These are phyloP conservation scores for Phocoena sinus DNA, from an alignment of 2,113 vertebrate species.

Conservation along the genomic window DNA sequence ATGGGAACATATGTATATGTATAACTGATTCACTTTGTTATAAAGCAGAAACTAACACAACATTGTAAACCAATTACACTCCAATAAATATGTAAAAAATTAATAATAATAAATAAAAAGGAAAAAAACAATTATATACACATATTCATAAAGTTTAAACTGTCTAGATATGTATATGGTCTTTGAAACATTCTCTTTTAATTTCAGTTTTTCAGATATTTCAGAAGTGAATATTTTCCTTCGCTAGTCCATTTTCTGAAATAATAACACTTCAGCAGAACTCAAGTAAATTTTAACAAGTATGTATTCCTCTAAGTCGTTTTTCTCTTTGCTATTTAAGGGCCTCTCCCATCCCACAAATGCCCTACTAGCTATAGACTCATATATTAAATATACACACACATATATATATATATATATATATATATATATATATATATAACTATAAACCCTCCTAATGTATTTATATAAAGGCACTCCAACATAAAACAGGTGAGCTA, in stretches of 20 bases:
- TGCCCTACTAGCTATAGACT: background rate
- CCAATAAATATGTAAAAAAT: too few species aligned
- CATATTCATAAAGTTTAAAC: background rate
- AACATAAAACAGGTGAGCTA: slow-evolving; percentile 13
- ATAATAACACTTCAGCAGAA: background rate
- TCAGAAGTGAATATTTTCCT: slow-evolving; percentile 22
- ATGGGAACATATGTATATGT: too few species aligned
- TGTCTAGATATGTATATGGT: background rate
- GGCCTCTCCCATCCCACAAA: background rate
- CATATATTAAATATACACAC: slow-evolving; percentile 4
- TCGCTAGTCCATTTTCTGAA: slow-evolving; percentile 33
- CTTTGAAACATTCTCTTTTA: background rate
- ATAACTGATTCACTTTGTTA: too few species aligned
- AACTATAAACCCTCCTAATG: slow-evolving; percentile 14
- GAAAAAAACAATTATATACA: background rate
- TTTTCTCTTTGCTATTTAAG: slow-evolving; percentile 25
- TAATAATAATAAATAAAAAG: too few species aligned
- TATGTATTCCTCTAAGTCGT: background rate
- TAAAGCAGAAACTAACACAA: too few species aligned
- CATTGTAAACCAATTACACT: too few species aligned
- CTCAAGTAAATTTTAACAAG: slow-evolving; percentile 28
- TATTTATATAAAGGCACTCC: background rate
- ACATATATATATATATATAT: background rate
- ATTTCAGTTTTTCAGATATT: background rate
- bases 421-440: background rate